phyloP scores from a whole-genome alignment of 1,140 invertebrate genomes.

The Anoplolepis gracilipes region DNA sequence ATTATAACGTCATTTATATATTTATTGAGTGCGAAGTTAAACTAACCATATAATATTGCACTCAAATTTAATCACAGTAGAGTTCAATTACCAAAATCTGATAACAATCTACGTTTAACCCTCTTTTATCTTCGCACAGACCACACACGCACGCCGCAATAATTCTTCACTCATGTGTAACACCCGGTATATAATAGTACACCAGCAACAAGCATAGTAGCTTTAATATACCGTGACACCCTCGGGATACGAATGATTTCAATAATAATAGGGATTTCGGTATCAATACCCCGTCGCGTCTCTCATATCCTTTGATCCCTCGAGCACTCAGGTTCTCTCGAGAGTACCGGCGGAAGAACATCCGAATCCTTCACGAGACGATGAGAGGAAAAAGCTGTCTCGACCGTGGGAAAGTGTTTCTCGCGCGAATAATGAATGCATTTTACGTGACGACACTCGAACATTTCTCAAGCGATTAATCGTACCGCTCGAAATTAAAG shows the following conservation, averaged over 20 bases:
- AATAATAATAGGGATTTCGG: constrained; percentile 79
- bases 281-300: constrained; percentile 62
- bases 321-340: background rate
- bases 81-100: background rate
- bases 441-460: background rate
- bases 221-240: constrained; percentile 70
- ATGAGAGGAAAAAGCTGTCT: constrained; percentile 35
- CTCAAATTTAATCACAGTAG: background rate
- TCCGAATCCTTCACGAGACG: constrained; percentile 32
- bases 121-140: constrained; percentile 63
- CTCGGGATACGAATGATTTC: constrained; percentile 74
- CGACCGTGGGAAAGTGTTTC: constrained; percentile 48
- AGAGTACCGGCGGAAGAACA: constrained; percentile 12
- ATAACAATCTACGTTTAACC: background rate
- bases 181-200: constrained; percentile 70
- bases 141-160: constrained; percentile 72
- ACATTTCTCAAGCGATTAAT: constrained; percentile 41
- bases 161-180: constrained; percentile 63
- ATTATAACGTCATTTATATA: background rate
- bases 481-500: constrained; percentile 4
- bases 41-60: background rate
- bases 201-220: constrained; percentile 66
- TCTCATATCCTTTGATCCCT: constrained; percentile 38
- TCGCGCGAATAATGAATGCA: constrained; percentile 34
- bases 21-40: constrained; percentile 17